Evolutionary conservation across 2,888 invertebrate species (phyloP), one percentile per base, ranked within the genome.

Genomic region (Lasioglossum lativentre): DNA sequence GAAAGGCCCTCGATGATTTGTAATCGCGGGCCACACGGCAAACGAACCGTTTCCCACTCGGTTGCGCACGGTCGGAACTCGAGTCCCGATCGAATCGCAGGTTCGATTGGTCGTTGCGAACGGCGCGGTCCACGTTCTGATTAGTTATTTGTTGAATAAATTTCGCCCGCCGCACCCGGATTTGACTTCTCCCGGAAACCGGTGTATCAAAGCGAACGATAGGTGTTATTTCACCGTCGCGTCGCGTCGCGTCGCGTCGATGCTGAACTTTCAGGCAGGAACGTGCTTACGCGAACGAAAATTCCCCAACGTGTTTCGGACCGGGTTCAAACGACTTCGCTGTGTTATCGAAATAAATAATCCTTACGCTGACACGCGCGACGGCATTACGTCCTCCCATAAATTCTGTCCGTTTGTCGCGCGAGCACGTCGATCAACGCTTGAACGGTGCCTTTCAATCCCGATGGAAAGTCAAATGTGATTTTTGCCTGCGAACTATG

Each of bases 141-240:
- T 86, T 86, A 86, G 68, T 89, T 89, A 86, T 89, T 89, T 88
- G 90, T 80, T 77, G 84, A 78, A 81, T 80, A 82, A 88, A 89
- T 80, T 52, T 75, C 68, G 34, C 4, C 27, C 56, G 56, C 42
- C 19, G 71, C n/a, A 38, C 63, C 66, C 56, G n/a, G 40, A 70
- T 84, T 84, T 47, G 27, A 80, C 63, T 82, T 66, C 52, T n/a
- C 70, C 59, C 27, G 42, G 71, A 68, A 34, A n/a, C 5, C 8
- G 27, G 38, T 34, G 71, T 52, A 66, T 83, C 68, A 83, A 87
- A 86, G 82, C 56, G 79, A 47, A 42, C 16, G 27, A 30, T 42
- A 38, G 52, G 38, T 59, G 76, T 82, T 73, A 76, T 80, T 83
- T 86, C 80, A 75, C 78, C 56, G 56, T 16, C n/a, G n/a, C n/a